Evolutionary conservation across 1,140 invertebrate species (phyloP).

Genomic region (Rhagoletis pomonella): DNA sequence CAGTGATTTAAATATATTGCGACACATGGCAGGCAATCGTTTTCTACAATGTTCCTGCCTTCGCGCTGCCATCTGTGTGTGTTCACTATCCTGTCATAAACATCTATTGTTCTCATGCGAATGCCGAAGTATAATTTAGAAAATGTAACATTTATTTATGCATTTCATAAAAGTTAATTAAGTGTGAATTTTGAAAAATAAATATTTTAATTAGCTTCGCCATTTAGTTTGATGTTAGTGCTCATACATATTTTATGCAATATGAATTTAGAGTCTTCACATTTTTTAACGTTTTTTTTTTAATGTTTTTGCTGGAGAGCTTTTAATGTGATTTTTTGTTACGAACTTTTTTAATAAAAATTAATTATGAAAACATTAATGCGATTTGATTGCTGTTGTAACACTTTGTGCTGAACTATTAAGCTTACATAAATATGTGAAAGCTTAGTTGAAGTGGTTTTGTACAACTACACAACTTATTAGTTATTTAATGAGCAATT

Average conservation of each 20-base stretch:
- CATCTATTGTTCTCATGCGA: too few relatives aligned
- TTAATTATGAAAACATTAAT: background rate
- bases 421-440: background rate
- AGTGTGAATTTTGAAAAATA: conserved; percentile 38
- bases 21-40: too few relatives aligned
- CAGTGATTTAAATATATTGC: background rate
- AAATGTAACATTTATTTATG: background rate
- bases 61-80: too few relatives aligned
- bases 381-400: conserved; percentile 12
- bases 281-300: background rate
- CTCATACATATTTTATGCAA: background rate
- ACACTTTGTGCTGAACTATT: background rate
- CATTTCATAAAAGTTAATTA: conserved; percentile 31
- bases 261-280: background rate
- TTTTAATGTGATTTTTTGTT: background rate
- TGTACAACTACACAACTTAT: background rate
- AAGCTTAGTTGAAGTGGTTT: background rate
- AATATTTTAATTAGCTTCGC: conserved; percentile 38
- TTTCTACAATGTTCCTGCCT: too few relatives aligned
- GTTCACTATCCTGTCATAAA: too few relatives aligned
- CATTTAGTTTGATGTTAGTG: background rate
- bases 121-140: too few relatives aligned
- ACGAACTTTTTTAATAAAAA: background rate
- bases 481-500: conserved; percentile 6
- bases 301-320: background rate